Conservation (phyloP, 1,140 invertebrate genomes). For the Proales similis region DNA sequence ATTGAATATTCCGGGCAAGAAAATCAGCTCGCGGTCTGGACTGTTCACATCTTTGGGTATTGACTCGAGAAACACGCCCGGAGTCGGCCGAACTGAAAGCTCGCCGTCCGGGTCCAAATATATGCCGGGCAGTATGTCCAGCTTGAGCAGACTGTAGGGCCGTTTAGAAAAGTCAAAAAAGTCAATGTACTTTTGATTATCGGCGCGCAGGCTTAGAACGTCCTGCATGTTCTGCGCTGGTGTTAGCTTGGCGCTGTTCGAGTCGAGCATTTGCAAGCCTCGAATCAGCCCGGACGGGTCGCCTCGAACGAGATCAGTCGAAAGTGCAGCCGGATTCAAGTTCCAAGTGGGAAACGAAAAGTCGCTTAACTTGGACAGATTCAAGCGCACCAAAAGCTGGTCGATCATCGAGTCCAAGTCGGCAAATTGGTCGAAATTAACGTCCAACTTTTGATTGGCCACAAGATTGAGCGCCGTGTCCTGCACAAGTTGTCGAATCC, state of each 20-base stretch:
- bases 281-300: not conserved
- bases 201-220: not conserved
- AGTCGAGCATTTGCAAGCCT: conserved; percentile 1
- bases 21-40: not conserved
- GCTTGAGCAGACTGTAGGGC: conserved; percentile 21
- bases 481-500: not conserved
- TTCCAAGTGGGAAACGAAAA: conserved; percentile 12
- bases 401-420: not conserved
- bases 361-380: conserved; percentile 4
- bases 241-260: conserved; percentile 11
- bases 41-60: not conserved
- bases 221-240: not conserved
- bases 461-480: not conserved
- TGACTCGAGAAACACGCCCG: conserved; percentile 27
- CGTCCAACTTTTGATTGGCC: not conserved
- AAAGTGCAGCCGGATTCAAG: not conserved
- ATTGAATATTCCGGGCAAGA: conserved; percentile 28
- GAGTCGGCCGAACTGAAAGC: conserved; percentile 19
- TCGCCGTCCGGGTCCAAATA: conserved; percentile 20
- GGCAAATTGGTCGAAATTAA: not conserved
- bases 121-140: conserved; percentile 31
- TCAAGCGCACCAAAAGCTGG: not conserved
- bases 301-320: too few species aligned
- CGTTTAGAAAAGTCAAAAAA: not conserved
- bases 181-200: not conserved